Conservation (phyloP, 2,113 vertebrate genomes). For the Forbesichthys papilliferus region DNA sequence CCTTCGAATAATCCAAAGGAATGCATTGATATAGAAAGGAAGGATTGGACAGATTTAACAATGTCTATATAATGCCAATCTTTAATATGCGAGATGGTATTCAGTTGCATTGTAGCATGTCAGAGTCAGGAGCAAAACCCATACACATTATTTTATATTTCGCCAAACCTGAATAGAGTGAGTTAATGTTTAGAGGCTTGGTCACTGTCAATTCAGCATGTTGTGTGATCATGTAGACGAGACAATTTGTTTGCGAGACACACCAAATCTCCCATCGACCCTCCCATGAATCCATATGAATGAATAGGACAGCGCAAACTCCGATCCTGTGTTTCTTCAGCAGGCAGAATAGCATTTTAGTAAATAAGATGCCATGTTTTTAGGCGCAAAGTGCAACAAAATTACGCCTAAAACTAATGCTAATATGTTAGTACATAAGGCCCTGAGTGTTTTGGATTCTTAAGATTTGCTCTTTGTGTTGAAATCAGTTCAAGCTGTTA, state of each 20-base stretch:
- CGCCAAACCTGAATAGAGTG: neutral
- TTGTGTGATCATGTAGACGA: slow-evolving; percentile 18
- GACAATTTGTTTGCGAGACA: no score
- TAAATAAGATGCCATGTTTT: no score
- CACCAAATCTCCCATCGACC: no score
- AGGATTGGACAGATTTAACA: neutral
- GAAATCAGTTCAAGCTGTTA: no score
- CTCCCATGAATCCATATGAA: no score
- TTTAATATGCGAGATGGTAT: neutral
- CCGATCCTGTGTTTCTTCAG: no score
- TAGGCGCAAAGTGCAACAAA: no score
- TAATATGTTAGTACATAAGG: neutral
- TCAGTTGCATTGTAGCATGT: neutral
- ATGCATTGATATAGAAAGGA: slow-evolving; percentile 20
- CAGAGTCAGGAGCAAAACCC: neutral
- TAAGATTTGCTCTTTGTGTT: slow-evolving; percentile 23
- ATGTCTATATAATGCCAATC: neutral
- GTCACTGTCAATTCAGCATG: neutral
- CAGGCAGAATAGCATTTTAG: no score
- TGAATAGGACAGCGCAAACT: no score
- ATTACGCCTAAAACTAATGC: no score
- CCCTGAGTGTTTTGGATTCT: neutral
- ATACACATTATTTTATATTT: slow-evolving; percentile 1
- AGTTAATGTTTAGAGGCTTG: no score
- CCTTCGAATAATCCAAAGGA: slow-evolving; percentile 44